Conservation (phyloP, 2,888 invertebrate genomes). For the Pyrocoelia pectoralis region DNA sequence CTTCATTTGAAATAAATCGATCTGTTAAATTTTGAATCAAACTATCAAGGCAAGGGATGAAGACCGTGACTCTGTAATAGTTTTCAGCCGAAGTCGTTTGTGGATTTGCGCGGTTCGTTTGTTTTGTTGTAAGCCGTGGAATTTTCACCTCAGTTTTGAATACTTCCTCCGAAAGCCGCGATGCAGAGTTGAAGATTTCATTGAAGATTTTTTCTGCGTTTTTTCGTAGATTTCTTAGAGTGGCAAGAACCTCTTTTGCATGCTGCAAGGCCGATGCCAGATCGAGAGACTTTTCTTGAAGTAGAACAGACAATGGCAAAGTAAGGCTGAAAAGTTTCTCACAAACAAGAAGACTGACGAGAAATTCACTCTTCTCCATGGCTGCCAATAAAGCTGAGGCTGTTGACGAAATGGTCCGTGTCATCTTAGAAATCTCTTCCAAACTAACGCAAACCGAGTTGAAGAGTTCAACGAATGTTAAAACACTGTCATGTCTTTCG, state of each 20-base stretch:
- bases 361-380: neutral
- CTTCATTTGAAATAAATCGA: no score
- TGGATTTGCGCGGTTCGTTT: neutral
- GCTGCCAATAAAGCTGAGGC: neutral
- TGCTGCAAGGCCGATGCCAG: neutral
- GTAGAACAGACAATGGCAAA: no score
- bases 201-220: neutral
- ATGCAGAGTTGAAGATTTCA: neutral
- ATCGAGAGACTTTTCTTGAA: no score
- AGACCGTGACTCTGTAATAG: neutral
- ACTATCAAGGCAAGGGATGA: neutral
- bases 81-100: neutral
- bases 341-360: no score
- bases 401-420: neutral
- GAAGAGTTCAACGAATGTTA: conserved; percentile 3
- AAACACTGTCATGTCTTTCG: neutral
- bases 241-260: neutral
- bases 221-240: neutral
- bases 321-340: no score
- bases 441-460: neutral
- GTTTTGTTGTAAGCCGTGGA: neutral
- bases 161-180: neutral
- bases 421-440: conserved; percentile 4
- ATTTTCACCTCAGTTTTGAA: neutral
- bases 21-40: neutral